These are phyloP conservation scores for Rhyacichthys aspro DNA, from an alignment of 2,797 vertebrate species.

Conservation along the genomic window DNA sequence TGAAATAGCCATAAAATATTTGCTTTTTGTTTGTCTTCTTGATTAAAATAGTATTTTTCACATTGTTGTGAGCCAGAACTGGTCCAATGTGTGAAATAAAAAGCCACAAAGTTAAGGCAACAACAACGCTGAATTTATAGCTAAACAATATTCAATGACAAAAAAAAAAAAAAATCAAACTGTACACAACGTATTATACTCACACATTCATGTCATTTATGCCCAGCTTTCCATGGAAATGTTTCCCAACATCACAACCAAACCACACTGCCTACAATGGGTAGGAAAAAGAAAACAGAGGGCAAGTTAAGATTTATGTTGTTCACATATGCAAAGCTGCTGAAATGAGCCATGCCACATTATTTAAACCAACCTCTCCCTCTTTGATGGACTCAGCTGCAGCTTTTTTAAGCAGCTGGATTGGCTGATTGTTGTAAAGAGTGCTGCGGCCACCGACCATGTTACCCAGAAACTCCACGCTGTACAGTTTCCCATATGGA, in stretches of 20 bases:
- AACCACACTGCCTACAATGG: constrained; percentile 94
- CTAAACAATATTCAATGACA: background rate
- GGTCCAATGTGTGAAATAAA: too few relatives aligned
- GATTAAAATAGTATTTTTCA: too few relatives aligned
- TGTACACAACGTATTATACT: constrained; percentile 70
- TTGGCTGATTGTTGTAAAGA: constrained; percentile 94
- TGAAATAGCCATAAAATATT: too few relatives aligned
- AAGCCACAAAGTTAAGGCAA: too few relatives aligned
- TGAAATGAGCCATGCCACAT: background rate
- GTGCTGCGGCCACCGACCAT: constrained; percentile 90
- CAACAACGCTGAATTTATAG: too few relatives aligned
- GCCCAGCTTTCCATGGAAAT: constrained; percentile 96
- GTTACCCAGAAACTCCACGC: constrained; percentile 93
- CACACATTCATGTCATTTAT: constrained; percentile 98
- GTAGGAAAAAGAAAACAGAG: background rate
- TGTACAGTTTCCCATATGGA: constrained; percentile 90
- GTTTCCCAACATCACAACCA: constrained; percentile 96
- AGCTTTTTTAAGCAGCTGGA: constrained; percentile 89
- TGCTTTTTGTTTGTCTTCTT: too few relatives aligned
- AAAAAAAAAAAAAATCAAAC: background rate
- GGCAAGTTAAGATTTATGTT: constrained; percentile 2
- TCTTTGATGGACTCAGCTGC: constrained; percentile 93
- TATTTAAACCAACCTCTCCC: constrained; percentile 84
- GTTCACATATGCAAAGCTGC: background rate
- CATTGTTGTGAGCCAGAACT: too few relatives aligned